Conservation (phyloP, 1,140 invertebrate species). For the Cheumatopsyche charites region DNA sequence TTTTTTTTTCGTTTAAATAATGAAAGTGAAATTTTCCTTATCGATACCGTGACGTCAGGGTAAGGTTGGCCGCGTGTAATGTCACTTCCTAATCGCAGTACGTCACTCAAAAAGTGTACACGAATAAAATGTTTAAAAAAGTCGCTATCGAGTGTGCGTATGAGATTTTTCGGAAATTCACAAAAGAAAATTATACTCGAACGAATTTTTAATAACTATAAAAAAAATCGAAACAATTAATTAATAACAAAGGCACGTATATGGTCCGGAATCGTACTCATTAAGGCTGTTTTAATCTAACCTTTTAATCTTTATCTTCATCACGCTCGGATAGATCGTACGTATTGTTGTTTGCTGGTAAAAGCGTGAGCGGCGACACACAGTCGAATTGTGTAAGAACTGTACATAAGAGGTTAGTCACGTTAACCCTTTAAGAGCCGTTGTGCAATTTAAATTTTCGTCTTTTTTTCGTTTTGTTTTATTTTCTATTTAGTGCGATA, state of each 20-base stretch:
- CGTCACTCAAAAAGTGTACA: constrained; percentile 34
- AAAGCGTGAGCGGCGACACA: constrained; percentile 13
- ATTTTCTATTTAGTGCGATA: no score
- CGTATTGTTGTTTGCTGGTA: constrained; percentile 14
- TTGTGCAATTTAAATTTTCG: constrained; percentile 3
- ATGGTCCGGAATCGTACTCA: not conserved
- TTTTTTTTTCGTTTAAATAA: not conserved
- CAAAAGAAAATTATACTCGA: no score
- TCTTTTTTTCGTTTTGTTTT: no score
- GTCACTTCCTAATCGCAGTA: constrained; percentile 36
- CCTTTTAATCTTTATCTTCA: constrained; percentile 25
- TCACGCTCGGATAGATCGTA: constrained; percentile 17
- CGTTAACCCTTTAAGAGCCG: constrained; percentile 8
- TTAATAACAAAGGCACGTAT: no score
- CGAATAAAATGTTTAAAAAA: no score
- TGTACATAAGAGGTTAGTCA: no score
- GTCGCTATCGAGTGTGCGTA: no score
- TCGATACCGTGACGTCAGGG: constrained; percentile 28
- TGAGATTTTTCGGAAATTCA: no score
- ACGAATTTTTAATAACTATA: no score
- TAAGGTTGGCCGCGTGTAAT: constrained; percentile 36
- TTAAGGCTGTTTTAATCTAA: constrained; percentile 14
- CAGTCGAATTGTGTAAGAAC: not conserved
- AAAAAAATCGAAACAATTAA: no score
- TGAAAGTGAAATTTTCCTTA: not conserved